These are phyloP conservation scores for Mechanitis mazaeus DNA, from an alignment of 2,888 invertebrate species.

Conservation along the genomic window DNA sequence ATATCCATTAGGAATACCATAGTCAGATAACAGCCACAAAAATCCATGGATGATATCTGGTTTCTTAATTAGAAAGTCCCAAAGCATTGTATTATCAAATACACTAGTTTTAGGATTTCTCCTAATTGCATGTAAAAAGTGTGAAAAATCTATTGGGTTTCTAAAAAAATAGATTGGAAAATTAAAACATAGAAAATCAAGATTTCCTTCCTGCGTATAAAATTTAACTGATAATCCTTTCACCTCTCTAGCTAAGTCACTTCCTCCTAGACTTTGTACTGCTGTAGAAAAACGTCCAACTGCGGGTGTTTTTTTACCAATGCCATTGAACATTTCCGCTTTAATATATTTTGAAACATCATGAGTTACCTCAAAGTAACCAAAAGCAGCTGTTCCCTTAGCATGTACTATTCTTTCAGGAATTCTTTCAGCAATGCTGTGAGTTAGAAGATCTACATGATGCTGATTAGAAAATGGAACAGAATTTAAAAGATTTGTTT, in stretches of 20 bases:
- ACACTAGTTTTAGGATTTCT: conserved; percentile 91
- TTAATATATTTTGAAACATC: conserved; percentile 85
- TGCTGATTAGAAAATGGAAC: conserved; percentile 48
- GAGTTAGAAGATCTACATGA: conserved; percentile 60
- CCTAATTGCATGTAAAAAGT: conserved; percentile 92
- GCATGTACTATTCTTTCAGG: conserved; percentile 95
- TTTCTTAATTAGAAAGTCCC: conserved; percentile 90
- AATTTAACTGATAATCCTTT: conserved; percentile 93
- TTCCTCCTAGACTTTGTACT: conserved; percentile 87
- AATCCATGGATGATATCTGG: conserved; percentile 87
- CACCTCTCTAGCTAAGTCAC: conserved; percentile 88
- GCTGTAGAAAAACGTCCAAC: conserved; percentile 86
- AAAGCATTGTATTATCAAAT: conserved; percentile 88
- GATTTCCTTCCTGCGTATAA: conserved; percentile 91
- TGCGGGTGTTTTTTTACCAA: conserved; percentile 86
- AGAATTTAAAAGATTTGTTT: conserved; percentile 84
- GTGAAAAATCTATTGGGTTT: conserved; percentile 89
- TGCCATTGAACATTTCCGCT: conserved; percentile 82
- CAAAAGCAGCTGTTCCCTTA: conserved; percentile 91
- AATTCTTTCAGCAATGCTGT: conserved; percentile 89
- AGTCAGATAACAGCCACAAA: conserved; percentile 87
- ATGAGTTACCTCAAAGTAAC: conserved; percentile 88
- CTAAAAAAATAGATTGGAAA: conserved; percentile 91
- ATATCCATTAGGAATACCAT: conserved; percentile 92
- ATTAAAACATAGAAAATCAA: conserved; percentile 91